phyloP scores from a whole-genome alignment of 2,888 invertebrate genomes.

The Volucella zonaria region DNA sequence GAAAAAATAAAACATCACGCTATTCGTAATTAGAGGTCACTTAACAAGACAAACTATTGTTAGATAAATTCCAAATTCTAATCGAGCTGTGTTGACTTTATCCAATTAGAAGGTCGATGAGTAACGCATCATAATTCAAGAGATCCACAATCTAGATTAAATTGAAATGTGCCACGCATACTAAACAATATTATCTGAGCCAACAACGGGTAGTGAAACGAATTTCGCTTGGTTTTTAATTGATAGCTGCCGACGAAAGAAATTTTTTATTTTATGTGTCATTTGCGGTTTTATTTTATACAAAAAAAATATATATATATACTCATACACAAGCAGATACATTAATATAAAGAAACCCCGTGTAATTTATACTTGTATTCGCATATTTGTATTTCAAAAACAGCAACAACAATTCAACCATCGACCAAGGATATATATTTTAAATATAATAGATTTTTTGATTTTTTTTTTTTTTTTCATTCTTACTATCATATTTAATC shows the following conservation, averaged over 20 bases:
- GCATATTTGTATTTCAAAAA: neutral
- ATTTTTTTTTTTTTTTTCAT: slow-evolving; percentile 26
- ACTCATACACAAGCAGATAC: slow-evolving; percentile 12
- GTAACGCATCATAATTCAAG: slow-evolving; percentile 71
- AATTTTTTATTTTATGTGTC: slow-evolving; percentile 52
- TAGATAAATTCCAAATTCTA: slow-evolving; percentile 37
- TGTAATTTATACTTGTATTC: neutral
- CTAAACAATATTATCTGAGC: slow-evolving; percentile 46
- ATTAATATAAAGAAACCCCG: neutral
- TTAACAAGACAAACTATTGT: neutral
- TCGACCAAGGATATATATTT: slow-evolving; percentile 43
- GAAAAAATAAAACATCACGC: neutral
- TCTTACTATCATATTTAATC: neutral
- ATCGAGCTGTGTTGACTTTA: slow-evolving; percentile 65
- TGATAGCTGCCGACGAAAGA: slow-evolving; percentile 68
- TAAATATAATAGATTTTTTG: slow-evolving; percentile 41
- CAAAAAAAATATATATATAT: slow-evolving; percentile 16
- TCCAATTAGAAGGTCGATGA: slow-evolving; percentile 72
- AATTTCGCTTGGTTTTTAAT: slow-evolving; percentile 50
- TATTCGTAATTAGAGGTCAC: slow-evolving; percentile 3
- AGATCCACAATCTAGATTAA: slow-evolving; percentile 72
- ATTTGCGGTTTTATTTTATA: slow-evolving; percentile 46
- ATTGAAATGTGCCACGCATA: slow-evolving; percentile 73
- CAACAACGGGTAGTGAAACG: slow-evolving; percentile 29
- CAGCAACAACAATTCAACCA: neutral